These are phyloP conservation scores for Vidua macroura DNA, from an alignment of 2,113 vertebrate genomes.

Conservation along the genomic window DNA sequence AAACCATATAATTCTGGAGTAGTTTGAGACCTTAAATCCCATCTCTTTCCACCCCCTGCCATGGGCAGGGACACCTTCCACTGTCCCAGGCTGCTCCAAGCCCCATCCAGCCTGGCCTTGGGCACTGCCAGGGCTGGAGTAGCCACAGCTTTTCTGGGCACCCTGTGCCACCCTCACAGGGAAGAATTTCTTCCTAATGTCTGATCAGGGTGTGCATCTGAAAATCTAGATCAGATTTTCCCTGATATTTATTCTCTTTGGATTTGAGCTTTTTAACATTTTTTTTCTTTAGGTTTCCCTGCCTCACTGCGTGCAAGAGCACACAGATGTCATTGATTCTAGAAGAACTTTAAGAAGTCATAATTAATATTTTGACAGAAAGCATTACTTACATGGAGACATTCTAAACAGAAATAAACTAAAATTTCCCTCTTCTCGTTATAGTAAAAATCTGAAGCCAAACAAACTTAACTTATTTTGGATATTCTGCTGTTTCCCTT, in stretches of 20 bases:
- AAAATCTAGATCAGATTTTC: background rate
- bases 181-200: background rate
- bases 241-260: background rate
- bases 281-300: background rate
- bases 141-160: background rate
- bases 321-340: background rate
- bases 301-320: background rate
- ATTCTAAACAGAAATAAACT: background rate
- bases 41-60: accelerated
- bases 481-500: background rate
- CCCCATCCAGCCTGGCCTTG: accelerated
- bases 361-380: background rate
- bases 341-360: background rate
- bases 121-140: background rate
- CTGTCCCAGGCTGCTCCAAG: background rate
- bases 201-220: background rate
- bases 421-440: background rate
- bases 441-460: background rate
- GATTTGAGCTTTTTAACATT: background rate
- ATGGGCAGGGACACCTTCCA: background rate
- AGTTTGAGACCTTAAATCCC: background rate
- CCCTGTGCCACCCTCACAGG: background rate
- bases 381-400: background rate
- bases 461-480: background rate
- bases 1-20: accelerated